Conservation (phyloP, 2,888 invertebrate genomes). For the Scrobipalpa atriplicella region DNA sequence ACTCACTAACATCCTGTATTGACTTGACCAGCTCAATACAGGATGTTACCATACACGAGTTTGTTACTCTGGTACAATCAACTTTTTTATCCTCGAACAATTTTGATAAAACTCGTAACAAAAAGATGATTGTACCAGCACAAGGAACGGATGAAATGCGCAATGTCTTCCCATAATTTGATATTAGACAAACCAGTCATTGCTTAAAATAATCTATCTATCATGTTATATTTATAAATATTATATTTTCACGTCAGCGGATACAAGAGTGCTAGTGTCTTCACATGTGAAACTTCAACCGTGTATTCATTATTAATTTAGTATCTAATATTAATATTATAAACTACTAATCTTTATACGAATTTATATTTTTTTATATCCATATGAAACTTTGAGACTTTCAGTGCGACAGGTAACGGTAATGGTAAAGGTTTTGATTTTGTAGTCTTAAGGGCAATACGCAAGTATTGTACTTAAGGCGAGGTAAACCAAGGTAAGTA, state of each 20-base stretch:
- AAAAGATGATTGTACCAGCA: constrained; percentile 72
- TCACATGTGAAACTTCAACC: constrained; percentile 82
- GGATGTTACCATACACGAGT: constrained; percentile 66
- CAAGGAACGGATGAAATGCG: constrained; percentile 83
- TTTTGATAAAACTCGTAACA: constrained; percentile 25
- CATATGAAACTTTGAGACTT: constrained; percentile 60
- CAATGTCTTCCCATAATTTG: constrained; percentile 83
- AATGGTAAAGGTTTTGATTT: constrained; percentile 64
- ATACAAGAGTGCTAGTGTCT: constrained; percentile 82
- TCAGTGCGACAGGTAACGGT: constrained; percentile 78
- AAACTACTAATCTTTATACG: constrained; percentile 76
- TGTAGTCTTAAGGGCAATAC: constrained; percentile 79
- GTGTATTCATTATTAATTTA: constrained; percentile 62
- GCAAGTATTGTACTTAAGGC: constrained; percentile 55
- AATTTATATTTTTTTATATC: constrained; percentile 64
- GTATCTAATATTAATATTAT: constrained; percentile 77
- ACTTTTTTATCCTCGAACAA: constrained; percentile 47
- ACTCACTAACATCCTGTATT: constrained; percentile 62
- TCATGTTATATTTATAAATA: constrained; percentile 69
- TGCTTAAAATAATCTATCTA: constrained; percentile 79
- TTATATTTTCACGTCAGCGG: constrained; percentile 75
- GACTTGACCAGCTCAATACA: constrained; percentile 48
- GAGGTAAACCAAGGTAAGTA: constrained; percentile 77
- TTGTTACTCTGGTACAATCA: constrained; percentile 68
- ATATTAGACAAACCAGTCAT: constrained; percentile 73